Percentiles rank a stretch among this genome's conserved stretches.
Conservation (phyloP, 2,797 vertebrate genomes). For the Decapterus maruadsi region DNA sequence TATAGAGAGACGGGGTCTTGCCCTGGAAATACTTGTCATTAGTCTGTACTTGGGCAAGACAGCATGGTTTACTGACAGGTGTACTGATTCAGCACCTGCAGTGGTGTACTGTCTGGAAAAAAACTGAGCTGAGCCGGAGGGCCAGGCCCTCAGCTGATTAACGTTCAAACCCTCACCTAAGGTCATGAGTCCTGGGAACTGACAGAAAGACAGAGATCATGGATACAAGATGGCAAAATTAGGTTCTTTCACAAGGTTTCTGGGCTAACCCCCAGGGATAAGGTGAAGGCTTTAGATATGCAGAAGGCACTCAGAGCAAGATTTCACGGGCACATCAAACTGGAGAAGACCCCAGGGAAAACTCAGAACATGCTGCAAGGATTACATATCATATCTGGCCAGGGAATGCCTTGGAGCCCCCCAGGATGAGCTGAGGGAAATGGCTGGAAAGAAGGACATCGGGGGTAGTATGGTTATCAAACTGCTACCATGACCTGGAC, state of each 20-base stretch:
- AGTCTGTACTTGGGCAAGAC: background rate
- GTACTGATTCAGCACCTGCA: background rate
- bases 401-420: conserved; percentile 2
- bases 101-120: background rate
- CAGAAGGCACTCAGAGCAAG: conserved; percentile 26
- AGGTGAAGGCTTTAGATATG: conserved; percentile 40
- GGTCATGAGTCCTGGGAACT: conserved; percentile 25
- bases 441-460: conserved; percentile 20
- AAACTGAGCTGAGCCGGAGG: conserved; percentile 5
- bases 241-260: conserved; percentile 6
- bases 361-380: conserved; percentile 21
- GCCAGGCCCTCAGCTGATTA: conserved; percentile 5
- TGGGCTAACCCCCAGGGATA: conserved; percentile 19
- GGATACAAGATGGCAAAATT: conserved; percentile 18
- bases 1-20: background rate
- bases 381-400: conserved; percentile 43
- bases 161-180: background rate
- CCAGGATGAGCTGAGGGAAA: conserved; percentile 21
- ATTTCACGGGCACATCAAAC: conserved; percentile 24
- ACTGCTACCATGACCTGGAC: background rate
- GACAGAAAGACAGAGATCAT: conserved; percentile 21
- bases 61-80: conserved; percentile 11
- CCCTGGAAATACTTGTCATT: conserved; percentile 3
- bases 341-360: conserved; percentile 14
- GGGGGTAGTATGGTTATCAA: conserved; percentile 18